A percentile compares a stretch with the other conserved stretches of the same genome.
These are phyloP conservation scores for Drosophila nigritarsus DNA, from an alignment of 2,888 invertebrate species.

Conservation along the genomic window DNA sequence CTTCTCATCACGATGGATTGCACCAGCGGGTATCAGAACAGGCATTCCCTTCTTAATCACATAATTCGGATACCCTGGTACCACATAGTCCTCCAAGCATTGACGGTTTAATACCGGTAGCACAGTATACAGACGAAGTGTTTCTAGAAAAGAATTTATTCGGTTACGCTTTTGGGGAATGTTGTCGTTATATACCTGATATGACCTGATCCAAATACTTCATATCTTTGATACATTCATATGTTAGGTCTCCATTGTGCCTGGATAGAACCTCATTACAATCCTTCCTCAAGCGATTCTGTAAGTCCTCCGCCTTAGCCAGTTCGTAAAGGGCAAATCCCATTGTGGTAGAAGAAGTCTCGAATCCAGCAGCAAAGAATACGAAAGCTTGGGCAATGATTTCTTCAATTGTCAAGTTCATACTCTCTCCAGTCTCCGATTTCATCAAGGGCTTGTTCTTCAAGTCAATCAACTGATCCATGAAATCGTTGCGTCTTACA, in stretches of 20 bases:
- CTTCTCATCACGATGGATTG: constrained; percentile 87
- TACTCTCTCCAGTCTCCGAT: constrained; percentile 34
- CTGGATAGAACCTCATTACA: constrained; percentile 81
- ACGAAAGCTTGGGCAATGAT: constrained; percentile 86
- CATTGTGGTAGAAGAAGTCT: constrained; percentile 86
- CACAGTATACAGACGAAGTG: no score
- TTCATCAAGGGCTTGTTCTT: constrained; percentile 62
- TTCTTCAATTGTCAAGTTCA: constrained; percentile 82
- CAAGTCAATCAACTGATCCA: constrained; percentile 85
- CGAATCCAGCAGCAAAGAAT: constrained; percentile 87
- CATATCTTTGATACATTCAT: constrained; percentile 83
- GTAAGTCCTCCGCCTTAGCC: constrained; percentile 85
- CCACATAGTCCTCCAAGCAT: no score
- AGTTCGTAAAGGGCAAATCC: constrained; percentile 86
- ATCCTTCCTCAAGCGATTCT: constrained; percentile 85
- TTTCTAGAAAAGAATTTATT: no score
- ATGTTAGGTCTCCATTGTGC: constrained; percentile 84
- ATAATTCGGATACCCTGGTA: no score
- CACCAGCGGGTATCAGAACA: constrained; percentile 70
- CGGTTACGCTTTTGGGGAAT: rapidly evolving
- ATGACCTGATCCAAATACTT: constrained; percentile 86
- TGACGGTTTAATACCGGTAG: rapidly evolving
- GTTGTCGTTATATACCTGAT: constrained; percentile 80
- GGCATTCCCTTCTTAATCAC: no score
- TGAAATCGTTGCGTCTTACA: constrained; percentile 85